These are phyloP conservation scores for Coreoperca whiteheadi DNA, from an alignment of 2,113 vertebrate genomes.

Conservation along the genomic window DNA sequence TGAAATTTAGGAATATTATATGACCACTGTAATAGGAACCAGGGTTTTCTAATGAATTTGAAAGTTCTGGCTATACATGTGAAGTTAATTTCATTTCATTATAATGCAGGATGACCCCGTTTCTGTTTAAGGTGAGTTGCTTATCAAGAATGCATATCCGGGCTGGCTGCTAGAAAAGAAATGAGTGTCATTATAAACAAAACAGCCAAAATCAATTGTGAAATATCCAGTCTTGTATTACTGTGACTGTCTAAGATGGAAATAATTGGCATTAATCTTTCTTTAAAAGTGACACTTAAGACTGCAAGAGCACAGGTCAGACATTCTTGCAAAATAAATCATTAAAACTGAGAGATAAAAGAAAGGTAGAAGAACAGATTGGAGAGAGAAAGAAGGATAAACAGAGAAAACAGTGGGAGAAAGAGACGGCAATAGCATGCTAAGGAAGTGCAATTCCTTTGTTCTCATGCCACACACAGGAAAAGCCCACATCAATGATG, in stretches of 20 bases:
- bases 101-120: slow-evolving; percentile 9
- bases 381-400: slow-evolving; percentile 34
- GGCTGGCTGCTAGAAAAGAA: slow-evolving; percentile 21
- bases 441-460: slow-evolving; percentile 70
- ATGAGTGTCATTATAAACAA: slow-evolving; percentile 9
- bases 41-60: slow-evolving; percentile 49
- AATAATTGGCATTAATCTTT: slow-evolving; percentile 53
- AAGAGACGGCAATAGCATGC: slow-evolving; percentile 48
- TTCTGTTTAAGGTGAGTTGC: slow-evolving; percentile 22
- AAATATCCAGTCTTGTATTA: slow-evolving; percentile 17
- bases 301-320: slow-evolving; percentile 59
- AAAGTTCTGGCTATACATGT: slow-evolving; percentile 17
- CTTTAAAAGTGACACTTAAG: slow-evolving; percentile 61
- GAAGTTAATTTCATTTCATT: slow-evolving; percentile 47
- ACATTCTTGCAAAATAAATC: slow-evolving; percentile 60
- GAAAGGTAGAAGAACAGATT: slow-evolving; percentile 51
- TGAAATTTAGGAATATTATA: slow-evolving; percentile 68
- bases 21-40: slow-evolving; percentile 50
- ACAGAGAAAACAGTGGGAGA: slow-evolving; percentile 41
- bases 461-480: slow-evolving; percentile 77
- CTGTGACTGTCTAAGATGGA: slow-evolving; percentile 32
- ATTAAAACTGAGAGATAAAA: slow-evolving; percentile 67
- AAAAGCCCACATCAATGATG: slow-evolving; percentile 77
- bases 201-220: slow-evolving; percentile 14
- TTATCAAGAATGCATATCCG: slow-evolving; percentile 1